Percentiles rank a stretch among this genome's conserved stretches.
phyloP scores from a whole-genome alignment of 2,888 invertebrate species.

The Apamea crenata region DNA sequence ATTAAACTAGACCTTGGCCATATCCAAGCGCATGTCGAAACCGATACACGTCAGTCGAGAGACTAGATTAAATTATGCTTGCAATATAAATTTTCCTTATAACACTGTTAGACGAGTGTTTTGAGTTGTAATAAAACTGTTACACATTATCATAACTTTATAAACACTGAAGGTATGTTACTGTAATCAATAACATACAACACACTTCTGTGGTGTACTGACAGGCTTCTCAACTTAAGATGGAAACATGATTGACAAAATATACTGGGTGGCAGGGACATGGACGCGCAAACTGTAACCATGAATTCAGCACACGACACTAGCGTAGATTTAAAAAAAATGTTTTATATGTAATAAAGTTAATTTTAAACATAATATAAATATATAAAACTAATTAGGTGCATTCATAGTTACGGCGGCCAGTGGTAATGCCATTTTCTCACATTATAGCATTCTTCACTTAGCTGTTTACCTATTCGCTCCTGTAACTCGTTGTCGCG shows the following conservation, averaged over 20 bases:
- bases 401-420: not conserved
- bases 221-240: not conserved
- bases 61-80: conserved; percentile 12
- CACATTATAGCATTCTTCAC: not conserved
- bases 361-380: too few relatives aligned
- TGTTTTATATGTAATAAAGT: too few relatives aligned
- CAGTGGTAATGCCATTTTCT: conserved; percentile 12
- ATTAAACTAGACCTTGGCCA: conserved; percentile 53
- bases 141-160: not conserved
- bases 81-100: not conserved
- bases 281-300: too few relatives aligned
- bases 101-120: not conserved
- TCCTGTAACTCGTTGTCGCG: not conserved
- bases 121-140: not conserved
- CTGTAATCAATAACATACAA: not conserved
- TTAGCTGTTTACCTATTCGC: conserved; percentile 3
- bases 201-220: not conserved
- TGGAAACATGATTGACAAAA: conserved; percentile 2
- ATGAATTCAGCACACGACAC: too few relatives aligned
- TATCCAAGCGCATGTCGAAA: conserved; percentile 36
- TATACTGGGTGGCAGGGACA: too few relatives aligned
- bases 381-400: not conserved
- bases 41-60: not conserved
- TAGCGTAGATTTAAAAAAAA: too few relatives aligned
- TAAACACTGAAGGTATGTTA: not conserved